Evolutionary conservation across 1,140 invertebrate species (phyloP).

Genomic region (Ceratina calcarata): DNA sequence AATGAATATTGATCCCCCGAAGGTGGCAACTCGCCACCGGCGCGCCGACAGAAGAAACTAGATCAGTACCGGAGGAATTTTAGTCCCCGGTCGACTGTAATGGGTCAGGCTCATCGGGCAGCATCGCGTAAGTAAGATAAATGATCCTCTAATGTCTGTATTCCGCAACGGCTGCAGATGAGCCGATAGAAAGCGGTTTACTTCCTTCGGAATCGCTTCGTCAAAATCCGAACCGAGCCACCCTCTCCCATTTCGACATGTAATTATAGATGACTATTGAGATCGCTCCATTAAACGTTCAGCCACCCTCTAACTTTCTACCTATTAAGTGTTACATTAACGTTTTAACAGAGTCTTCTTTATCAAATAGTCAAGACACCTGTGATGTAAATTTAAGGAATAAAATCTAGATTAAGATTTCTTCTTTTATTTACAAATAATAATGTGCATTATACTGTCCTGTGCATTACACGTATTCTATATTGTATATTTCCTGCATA

Average conservation of each 20-base stretch:
- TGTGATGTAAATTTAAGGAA: too few relatives aligned
- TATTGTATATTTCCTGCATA: too few relatives aligned
- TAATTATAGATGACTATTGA: not conserved
- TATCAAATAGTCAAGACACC: too few relatives aligned
- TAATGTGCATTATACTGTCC: too few relatives aligned
- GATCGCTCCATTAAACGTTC: not conserved
- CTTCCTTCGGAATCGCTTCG: constrained; percentile 26
- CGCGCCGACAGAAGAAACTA: constrained; percentile 33
- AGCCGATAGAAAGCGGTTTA: constrained; percentile 43
- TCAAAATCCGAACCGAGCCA: not conserved
- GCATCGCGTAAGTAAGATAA: constrained; percentile 63
- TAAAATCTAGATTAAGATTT: too few relatives aligned
- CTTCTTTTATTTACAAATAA: too few relatives aligned
- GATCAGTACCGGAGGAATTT: constrained; percentile 53
- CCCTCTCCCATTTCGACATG: not conserved
- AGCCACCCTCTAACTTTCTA: not conserved
- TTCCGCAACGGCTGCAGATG: constrained; percentile 47
- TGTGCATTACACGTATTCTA: too few relatives aligned
- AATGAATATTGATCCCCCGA: constrained; percentile 63
- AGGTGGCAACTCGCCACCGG: constrained; percentile 19
- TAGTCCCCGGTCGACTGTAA: constrained; percentile 58
- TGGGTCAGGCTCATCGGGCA: constrained; percentile 59
- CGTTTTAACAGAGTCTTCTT: too few relatives aligned
- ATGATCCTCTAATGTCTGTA: constrained; percentile 63
- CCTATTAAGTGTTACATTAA: not conserved